These are phyloP conservation scores for Planococcus citri DNA, from an alignment of 1,140 invertebrate genomes.

Conservation along the genomic window DNA sequence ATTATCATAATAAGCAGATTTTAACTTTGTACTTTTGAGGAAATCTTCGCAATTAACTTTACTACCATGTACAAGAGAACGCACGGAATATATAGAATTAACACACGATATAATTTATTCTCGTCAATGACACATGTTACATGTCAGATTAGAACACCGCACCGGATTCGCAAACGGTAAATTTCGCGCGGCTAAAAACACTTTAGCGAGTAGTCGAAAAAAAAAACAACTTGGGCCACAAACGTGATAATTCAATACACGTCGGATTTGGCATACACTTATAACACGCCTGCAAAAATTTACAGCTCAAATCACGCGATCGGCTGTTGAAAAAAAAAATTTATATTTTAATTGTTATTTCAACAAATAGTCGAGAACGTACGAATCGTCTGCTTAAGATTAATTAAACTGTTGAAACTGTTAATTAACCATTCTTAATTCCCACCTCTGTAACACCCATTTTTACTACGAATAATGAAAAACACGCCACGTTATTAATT, in stretches of 20 bases:
- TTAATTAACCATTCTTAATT: conserved; percentile 1
- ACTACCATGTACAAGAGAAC: no score
- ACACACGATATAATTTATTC: background rate
- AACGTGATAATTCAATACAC: background rate
- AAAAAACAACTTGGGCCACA: no score
- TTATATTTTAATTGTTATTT: background rate
- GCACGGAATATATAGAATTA: no score
- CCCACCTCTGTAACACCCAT: conserved; percentile 1
- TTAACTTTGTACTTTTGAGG: no score
- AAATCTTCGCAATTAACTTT: no score
- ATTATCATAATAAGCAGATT: no score
- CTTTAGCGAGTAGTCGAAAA: background rate
- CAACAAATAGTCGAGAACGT: background rate
- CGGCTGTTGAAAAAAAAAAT: background rate
- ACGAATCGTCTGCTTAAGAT: background rate
- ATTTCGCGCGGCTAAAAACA: background rate
- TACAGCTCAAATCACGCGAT: background rate
- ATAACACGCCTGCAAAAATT: no score
- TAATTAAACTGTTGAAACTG: conserved; percentile 4
- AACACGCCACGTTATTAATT: conserved; percentile 1
- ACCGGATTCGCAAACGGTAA: background rate
- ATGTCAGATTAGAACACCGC: background rate
- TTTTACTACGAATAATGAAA: background rate
- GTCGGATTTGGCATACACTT: background rate
- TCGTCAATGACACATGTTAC: background rate